Evolutionary conservation across 2,888 invertebrate species (phyloP).

Genomic region (Odontomyia ornata): DNA sequence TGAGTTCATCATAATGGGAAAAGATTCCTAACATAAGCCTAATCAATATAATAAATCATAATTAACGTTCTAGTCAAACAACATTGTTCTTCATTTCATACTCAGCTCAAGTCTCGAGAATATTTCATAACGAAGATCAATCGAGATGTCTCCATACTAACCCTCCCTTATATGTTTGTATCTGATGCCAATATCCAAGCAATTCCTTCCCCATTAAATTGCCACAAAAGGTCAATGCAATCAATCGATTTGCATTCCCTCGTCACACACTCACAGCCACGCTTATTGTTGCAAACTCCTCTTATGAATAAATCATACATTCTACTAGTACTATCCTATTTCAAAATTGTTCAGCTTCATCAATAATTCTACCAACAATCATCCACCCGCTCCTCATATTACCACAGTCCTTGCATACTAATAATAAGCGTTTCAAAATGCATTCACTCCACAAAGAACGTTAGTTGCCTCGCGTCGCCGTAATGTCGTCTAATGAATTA

Average conservation of each 20-base stretch:
- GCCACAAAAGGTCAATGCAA: background rate
- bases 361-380: background rate
- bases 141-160: too few relatives aligned
- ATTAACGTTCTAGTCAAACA: too few relatives aligned
- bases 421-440: constrained; percentile 10
- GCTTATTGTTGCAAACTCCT: background rate
- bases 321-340: background rate
- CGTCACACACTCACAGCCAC: background rate
- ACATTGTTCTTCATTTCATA: too few relatives aligned
- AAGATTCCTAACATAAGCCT: too few relatives aligned
- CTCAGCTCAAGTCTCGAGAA: too few relatives aligned
- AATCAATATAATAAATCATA: too few relatives aligned
- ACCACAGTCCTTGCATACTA: background rate
- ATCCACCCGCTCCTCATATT: background rate
- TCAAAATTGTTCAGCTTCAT: background rate
- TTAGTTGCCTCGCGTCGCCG: background rate
- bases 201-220: too few relatives aligned
- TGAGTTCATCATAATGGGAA: too few relatives aligned
- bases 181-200: too few relatives aligned
- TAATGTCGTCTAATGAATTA: background rate
- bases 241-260: background rate
- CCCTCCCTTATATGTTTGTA: too few relatives aligned
- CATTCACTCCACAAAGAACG: background rate
- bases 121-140: too few relatives aligned
- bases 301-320: constrained; percentile 8